phyloP scores from a whole-genome alignment of 2,113 vertebrate species.

The Onychorhynchus coronatus region DNA sequence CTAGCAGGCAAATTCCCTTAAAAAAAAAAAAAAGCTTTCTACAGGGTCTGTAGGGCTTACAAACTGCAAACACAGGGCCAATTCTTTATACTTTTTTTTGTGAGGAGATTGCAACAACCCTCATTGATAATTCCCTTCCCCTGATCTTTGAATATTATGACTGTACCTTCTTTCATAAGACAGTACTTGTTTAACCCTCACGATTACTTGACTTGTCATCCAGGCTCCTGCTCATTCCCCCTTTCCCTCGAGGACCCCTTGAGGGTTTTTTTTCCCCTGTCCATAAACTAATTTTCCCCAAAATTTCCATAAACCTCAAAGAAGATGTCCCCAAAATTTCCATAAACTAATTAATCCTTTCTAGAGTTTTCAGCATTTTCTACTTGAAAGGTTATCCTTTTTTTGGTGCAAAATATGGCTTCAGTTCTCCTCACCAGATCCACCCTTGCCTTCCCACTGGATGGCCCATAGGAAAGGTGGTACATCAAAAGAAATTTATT shows the following conservation, averaged over 20 bases:
- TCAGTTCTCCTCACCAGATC: constrained; percentile 54
- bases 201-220: constrained; percentile 33
- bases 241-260: neutral
- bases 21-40: neutral
- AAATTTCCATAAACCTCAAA: constrained; percentile 27
- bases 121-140: constrained; percentile 5
- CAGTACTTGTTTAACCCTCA: constrained; percentile 59
- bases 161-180: constrained; percentile 31
- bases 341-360: constrained; percentile 49
- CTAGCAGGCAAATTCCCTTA: constrained; percentile 62
- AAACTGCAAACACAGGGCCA: constrained; percentile 27
- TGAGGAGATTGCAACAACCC: constrained; percentile 22
- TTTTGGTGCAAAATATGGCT: constrained; percentile 26
- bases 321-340: neutral
- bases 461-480: constrained; percentile 60
- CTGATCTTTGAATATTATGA: constrained; percentile 46
- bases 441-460: constrained; percentile 66
- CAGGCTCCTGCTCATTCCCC: constrained; percentile 24
- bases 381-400: constrained; percentile 33
- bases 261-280: neutral
- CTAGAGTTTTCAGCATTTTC: constrained; percentile 52
- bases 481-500: constrained; percentile 52
- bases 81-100: constrained; percentile 46
- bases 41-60: constrained; percentile 37
- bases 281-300: constrained; percentile 37